Conservation (phyloP, 2,797 vertebrate species). For the Mormyrops attenuatus region DNA sequence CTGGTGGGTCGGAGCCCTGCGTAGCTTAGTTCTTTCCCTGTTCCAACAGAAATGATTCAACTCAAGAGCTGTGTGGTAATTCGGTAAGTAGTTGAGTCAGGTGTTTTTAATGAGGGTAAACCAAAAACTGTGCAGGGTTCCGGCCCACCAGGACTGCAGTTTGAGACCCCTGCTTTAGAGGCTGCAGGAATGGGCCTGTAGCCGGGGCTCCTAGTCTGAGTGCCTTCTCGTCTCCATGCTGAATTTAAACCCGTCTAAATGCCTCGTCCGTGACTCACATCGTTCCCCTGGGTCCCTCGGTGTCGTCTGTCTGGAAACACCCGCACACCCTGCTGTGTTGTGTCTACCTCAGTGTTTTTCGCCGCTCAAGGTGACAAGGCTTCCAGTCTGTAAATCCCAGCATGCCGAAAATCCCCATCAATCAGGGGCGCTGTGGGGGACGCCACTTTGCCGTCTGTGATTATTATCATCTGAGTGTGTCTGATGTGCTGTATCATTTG, state of each 20-base stretch:
- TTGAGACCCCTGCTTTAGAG: too few relatives aligned
- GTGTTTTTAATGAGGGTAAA: too few relatives aligned
- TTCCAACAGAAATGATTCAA: too few relatives aligned
- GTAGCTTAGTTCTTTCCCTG: too few relatives aligned
- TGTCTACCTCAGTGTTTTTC: background rate
- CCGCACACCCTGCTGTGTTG: background rate
- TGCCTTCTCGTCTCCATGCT: background rate
- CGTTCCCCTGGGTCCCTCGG: background rate
- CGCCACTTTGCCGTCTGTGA: background rate
- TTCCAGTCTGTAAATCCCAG: background rate
- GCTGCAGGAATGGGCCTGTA: background rate
- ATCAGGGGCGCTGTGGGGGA: background rate
- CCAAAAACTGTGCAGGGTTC: too few relatives aligned
- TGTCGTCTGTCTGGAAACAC: background rate
- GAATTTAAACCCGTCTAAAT: background rate
- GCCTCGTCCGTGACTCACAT: background rate
- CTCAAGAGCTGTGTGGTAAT: too few relatives aligned
- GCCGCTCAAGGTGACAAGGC: background rate
- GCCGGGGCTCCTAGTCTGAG: background rate
- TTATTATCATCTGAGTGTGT: background rate
- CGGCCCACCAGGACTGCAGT: too few relatives aligned
- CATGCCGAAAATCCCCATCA: background rate
- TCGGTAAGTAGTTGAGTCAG: too few relatives aligned
- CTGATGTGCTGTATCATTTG: background rate
- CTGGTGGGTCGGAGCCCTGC: too few relatives aligned